phyloP scores from a whole-genome alignment of 1,140 invertebrate species.

The Drosophila kohkoa region DNA sequence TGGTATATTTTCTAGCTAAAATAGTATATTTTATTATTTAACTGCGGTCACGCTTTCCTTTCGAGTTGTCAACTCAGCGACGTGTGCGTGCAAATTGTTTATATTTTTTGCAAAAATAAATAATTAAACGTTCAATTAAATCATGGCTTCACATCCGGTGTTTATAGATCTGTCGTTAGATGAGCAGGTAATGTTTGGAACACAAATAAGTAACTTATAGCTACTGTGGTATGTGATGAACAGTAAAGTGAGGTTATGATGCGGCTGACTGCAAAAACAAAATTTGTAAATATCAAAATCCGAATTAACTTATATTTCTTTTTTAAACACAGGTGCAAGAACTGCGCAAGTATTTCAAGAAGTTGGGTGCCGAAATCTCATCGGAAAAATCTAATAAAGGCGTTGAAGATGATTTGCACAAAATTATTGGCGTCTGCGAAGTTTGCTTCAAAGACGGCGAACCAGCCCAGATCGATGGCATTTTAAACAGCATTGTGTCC shows the following conservation, averaged over 20 bases:
- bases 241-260: slow-evolving; percentile 84
- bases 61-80: slow-evolving; percentile 72
- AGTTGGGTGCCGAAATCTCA: slow-evolving; percentile 95
- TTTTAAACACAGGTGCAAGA: slow-evolving; percentile 91
- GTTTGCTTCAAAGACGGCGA: slow-evolving; percentile 94
- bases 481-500: slow-evolving; percentile 96
- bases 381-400: slow-evolving; percentile 95
- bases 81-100: slow-evolving; percentile 72
- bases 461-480: slow-evolving; percentile 92
- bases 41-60: slow-evolving; percentile 62
- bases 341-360: slow-evolving; percentile 94
- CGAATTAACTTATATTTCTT: slow-evolving; percentile 27
- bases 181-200: slow-evolving; percentile 88
- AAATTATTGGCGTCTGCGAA: slow-evolving; percentile 97
- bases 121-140: slow-evolving; percentile 48
- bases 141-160: slow-evolving; percentile 91
- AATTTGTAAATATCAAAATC: slow-evolving; percentile 55
- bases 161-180: slow-evolving; percentile 93
- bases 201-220: no score
- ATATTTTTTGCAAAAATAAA: slow-evolving; percentile 50
- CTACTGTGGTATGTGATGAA: not conserved
- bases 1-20: not conserved
- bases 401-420: slow-evolving; percentile 96
- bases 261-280: slow-evolving; percentile 37
- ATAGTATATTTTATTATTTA: not conserved